Conservation (phyloP, 2,113 vertebrate genomes). For the Erythrolamprus reginae region DNA sequence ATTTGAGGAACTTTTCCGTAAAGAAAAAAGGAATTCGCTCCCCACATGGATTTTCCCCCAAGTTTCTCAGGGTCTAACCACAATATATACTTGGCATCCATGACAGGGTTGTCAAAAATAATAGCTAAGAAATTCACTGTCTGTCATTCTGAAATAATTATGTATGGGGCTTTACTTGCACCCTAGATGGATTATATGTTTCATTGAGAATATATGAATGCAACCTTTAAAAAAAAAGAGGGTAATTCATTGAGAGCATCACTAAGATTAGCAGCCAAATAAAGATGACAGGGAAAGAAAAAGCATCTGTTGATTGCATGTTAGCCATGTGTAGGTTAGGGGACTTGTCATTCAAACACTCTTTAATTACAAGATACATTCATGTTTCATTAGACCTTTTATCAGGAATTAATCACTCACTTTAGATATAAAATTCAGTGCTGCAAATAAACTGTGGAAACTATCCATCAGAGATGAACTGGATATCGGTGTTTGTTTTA, state of each 20-base stretch:
- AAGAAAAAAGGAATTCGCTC: constrained; percentile 71
- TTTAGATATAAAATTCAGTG: constrained; percentile 83
- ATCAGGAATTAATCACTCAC: constrained; percentile 85
- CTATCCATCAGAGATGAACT: constrained; percentile 54
- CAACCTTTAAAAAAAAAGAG: constrained; percentile 53
- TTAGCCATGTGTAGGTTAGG: constrained; percentile 35
- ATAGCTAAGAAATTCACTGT: constrained; percentile 75
- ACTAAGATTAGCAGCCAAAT: constrained; percentile 59
- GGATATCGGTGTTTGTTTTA: constrained; percentile 37
- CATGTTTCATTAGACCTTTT: constrained; percentile 83
- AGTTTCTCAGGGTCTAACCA: constrained; percentile 67
- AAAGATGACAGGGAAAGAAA: constrained; percentile 41
- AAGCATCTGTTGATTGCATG: constrained; percentile 7
- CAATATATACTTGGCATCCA: constrained; percentile 65
- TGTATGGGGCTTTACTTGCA: constrained; percentile 61
- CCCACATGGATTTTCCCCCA: constrained; percentile 71
- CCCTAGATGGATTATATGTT: constrained; percentile 64
- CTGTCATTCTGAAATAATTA: constrained; percentile 78
- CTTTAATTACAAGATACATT: constrained; percentile 82
- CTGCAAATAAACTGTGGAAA: constrained; percentile 71
- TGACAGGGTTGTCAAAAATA: constrained; percentile 80
- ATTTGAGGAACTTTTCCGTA: constrained; percentile 65
- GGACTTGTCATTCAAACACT: constrained; percentile 53
- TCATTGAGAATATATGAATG: constrained; percentile 69
- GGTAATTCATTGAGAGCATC: constrained; percentile 43